Evolutionary conservation across 2,888 invertebrate species (phyloP).

Genomic region (Netelia virgata): DNA sequence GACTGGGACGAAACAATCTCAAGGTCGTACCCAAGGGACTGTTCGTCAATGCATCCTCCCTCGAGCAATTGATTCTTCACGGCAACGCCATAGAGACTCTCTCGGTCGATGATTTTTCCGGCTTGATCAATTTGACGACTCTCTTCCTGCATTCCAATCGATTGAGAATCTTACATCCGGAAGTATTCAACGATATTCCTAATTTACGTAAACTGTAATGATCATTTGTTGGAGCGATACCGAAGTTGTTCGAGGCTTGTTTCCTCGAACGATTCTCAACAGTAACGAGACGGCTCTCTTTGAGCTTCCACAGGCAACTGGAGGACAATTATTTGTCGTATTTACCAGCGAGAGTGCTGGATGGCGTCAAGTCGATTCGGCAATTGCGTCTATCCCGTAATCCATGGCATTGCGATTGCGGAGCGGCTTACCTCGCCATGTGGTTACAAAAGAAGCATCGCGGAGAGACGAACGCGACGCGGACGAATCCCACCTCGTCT

Average conservation of each 20-base stretch:
- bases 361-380: conserved; percentile 88
- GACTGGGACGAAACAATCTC: conserved; percentile 90
- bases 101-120: conserved; percentile 87
- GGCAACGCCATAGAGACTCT: conserved; percentile 89
- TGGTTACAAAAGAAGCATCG: conserved; percentile 83
- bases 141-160: conserved; percentile 91
- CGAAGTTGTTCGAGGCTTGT: background rate
- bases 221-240: background rate
- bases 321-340: conserved; percentile 91
- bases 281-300: conserved; percentile 1
- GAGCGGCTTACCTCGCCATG: conserved; percentile 90
- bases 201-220: conserved; percentile 89
- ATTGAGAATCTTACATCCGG: conserved; percentile 88
- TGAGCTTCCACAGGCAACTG: conserved; percentile 87
- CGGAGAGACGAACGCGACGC: conserved; percentile 57
- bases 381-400: conserved; percentile 91
- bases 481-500: conserved; percentile 26
- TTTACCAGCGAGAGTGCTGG: conserved; percentile 89
- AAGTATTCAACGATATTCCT: conserved; percentile 88
- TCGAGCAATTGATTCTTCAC: conserved; percentile 90
- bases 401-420: conserved; percentile 94
- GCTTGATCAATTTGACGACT: conserved; percentile 88
- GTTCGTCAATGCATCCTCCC: conserved; percentile 86
- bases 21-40: conserved; percentile 86
- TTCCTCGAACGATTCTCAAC: background rate